Evolutionary conservation across 2,888 invertebrate species (phyloP), one percentile per base, ranked within the genome.

Genomic region (Himalopsyche kuldschensis): DNA sequence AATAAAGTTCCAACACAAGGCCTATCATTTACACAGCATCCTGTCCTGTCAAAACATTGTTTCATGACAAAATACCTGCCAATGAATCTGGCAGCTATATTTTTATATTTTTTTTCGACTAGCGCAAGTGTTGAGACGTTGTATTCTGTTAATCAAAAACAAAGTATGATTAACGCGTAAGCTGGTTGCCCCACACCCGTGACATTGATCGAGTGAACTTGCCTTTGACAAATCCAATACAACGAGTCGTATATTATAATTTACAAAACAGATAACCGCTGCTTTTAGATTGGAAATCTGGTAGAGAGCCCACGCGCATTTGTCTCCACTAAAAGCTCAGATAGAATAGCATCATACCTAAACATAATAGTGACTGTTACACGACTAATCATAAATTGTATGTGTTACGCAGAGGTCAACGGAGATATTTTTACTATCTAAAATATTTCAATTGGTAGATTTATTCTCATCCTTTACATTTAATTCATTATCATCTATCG

Each of bases 161-260:
- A 17, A 79, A 79, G 6, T 76, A 31, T 76, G 32, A 63, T 79
- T 79, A 63, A 79, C 79, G 79, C 55, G 79, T 63, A 55, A 11
- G 79, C 31, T 55, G 55, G 55, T 20, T 24, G 55, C 55, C 55
- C 55, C 55, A 55, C 55, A n/a, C 32, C 46, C 30, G 15, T n/a
- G 81, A 81, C 81, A 47, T 75, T 81, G 81, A 81, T 81, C 24
- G 81, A 81, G 81, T 81, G 69, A 47, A 31, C 75, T 76, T 46
- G n/a, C 48, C 32, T 75, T 75, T 81, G 81, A 81, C 81, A 81
- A 81, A 81, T 81, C 46, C 81, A 30, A 47, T 75, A 76, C 47
- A 69, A 69, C 75, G 41, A 63, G 75, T 80, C 75, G 41, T 69
- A 48, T 75, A 41, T 80, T 80, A 80, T 80, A 80, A 55, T 80